Conservation (phyloP, 2,888 invertebrate genomes). For the Agrotis puta region DNA sequence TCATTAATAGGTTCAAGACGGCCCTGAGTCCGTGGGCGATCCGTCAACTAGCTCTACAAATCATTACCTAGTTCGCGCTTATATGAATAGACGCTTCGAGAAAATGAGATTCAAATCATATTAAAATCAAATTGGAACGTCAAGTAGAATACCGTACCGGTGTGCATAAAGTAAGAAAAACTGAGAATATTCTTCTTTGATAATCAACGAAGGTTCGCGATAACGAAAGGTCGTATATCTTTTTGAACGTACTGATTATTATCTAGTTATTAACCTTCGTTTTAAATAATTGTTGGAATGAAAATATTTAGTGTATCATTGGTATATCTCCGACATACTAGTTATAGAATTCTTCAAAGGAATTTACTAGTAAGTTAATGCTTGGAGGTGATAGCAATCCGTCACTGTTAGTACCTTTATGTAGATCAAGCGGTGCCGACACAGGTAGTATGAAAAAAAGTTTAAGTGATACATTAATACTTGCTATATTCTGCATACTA, state of each 20-base stretch:
- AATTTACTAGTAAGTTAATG: slow-evolving; percentile 60
- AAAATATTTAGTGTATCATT: slow-evolving; percentile 54
- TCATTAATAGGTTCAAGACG: too few relatives aligned
- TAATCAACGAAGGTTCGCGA: slow-evolving; percentile 39
- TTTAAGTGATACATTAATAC: slow-evolving; percentile 63
- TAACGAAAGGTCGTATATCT: slow-evolving; percentile 31
- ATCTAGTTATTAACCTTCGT: slow-evolving; percentile 48
- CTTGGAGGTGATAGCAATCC: slow-evolving; percentile 60
- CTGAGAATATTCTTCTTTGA: slow-evolving; percentile 14
- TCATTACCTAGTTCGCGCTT: slow-evolving; percentile 24
- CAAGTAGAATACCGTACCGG: slow-evolving; percentile 23
- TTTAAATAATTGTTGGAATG: slow-evolving; percentile 59
- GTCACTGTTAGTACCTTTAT: slow-evolving; percentile 56
- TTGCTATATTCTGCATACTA: slow-evolving; percentile 37
- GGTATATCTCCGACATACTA: slow-evolving; percentile 56
- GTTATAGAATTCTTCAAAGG: slow-evolving; percentile 39
- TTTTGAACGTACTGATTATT: slow-evolving; percentile 41
- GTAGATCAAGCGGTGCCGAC: slow-evolving; percentile 62
- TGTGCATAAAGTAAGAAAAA: slow-evolving; percentile 18
- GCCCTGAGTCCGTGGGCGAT: slow-evolving; percentile 6
- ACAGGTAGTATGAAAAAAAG: slow-evolving; percentile 46
- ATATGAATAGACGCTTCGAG: slow-evolving; percentile 34
- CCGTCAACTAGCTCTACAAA: slow-evolving; percentile 30
- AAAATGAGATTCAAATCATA: slow-evolving; percentile 44
- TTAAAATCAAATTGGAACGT: slow-evolving; percentile 37